Evolutionary conservation across 2,888 invertebrate species (phyloP).

Genomic region (Hemithea aestivaria): DNA sequence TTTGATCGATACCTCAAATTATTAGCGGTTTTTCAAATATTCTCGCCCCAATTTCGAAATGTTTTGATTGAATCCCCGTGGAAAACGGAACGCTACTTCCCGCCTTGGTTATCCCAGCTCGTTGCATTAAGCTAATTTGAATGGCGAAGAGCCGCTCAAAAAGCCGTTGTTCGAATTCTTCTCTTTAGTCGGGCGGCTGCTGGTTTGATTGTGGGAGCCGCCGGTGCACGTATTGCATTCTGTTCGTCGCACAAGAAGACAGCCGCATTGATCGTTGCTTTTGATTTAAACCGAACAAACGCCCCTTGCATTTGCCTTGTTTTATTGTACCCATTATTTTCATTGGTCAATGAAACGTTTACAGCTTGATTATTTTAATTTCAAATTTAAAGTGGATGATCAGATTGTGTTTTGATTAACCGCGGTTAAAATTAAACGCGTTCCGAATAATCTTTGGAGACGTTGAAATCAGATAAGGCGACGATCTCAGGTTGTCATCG

Average conservation of each 20-base stretch:
- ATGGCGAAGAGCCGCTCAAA: constrained; percentile 69
- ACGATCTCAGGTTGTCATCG: constrained; percentile 68
- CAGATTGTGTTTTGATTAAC: constrained; percentile 30
- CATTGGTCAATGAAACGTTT: constrained; percentile 29
- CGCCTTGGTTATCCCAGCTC: constrained; percentile 65
- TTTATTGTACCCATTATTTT: constrained; percentile 47
- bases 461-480: constrained; percentile 69
- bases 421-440: constrained; percentile 39
- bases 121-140: constrained; percentile 78
- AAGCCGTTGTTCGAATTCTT: constrained; percentile 73
- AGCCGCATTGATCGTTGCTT: constrained; percentile 60
- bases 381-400: constrained; percentile 19
- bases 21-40: constrained; percentile 31
- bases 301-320: constrained; percentile 41
- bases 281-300: constrained; percentile 53
- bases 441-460: constrained; percentile 55
- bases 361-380: constrained; percentile 30
- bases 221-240: constrained; percentile 63
- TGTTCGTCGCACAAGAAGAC: constrained; percentile 62
- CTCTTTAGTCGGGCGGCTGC: constrained; percentile 60
- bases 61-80: constrained; percentile 50
- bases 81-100: constrained; percentile 49
- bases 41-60: constrained; percentile 37
- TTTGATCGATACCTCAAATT: constrained; percentile 34
- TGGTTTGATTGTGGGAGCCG: constrained; percentile 65